Conservation (phyloP, 2,113 vertebrate genomes). For the Triplophysa dalaica region DNA sequence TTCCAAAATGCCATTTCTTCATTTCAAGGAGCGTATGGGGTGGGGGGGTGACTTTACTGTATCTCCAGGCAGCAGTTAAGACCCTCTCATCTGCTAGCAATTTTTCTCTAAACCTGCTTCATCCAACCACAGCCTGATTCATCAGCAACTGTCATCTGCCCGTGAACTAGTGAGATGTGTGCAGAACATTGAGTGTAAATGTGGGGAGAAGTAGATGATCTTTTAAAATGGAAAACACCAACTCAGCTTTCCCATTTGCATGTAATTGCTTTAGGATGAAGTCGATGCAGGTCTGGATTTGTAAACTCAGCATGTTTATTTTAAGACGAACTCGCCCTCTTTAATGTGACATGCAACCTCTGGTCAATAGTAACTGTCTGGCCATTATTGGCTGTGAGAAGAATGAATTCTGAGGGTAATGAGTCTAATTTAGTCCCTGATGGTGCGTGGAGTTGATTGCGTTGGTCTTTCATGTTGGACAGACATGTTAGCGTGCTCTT, state of each 20-base stretch:
- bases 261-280: slow-evolving; percentile 65
- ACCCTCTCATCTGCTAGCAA: slow-evolving; percentile 80
- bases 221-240: slow-evolving; percentile 74
- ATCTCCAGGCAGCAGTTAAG: slow-evolving; percentile 59
- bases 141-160: slow-evolving; percentile 74
- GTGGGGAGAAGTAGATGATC: slow-evolving; percentile 63
- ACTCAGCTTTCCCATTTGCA: slow-evolving; percentile 62
- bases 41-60: slow-evolving; percentile 31
- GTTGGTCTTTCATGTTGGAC: slow-evolving; percentile 51
- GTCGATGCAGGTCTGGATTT: slow-evolving; percentile 54
- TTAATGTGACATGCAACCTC: slow-evolving; percentile 57
- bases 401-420: slow-evolving; percentile 62
- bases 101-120: slow-evolving; percentile 66
- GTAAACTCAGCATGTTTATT: slow-evolving; percentile 61
- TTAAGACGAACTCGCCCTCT: slow-evolving; percentile 54
- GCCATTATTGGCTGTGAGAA: slow-evolving; percentile 63
- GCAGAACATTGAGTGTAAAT: slow-evolving; percentile 53
- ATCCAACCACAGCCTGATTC: slow-evolving; percentile 74
- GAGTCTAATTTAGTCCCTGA: slow-evolving; percentile 61
- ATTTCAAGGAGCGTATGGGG: slow-evolving; percentile 8
- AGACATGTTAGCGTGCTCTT: slow-evolving; percentile 60
- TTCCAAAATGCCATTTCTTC: slow-evolving; percentile 13
- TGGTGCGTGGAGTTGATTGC: slow-evolving; percentile 37
- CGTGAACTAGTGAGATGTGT: slow-evolving; percentile 50
- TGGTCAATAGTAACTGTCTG: slow-evolving; percentile 45